These are phyloP conservation scores for Pimpla rufipes DNA, from an alignment of 2,888 invertebrate species.

Conservation along the genomic window DNA sequence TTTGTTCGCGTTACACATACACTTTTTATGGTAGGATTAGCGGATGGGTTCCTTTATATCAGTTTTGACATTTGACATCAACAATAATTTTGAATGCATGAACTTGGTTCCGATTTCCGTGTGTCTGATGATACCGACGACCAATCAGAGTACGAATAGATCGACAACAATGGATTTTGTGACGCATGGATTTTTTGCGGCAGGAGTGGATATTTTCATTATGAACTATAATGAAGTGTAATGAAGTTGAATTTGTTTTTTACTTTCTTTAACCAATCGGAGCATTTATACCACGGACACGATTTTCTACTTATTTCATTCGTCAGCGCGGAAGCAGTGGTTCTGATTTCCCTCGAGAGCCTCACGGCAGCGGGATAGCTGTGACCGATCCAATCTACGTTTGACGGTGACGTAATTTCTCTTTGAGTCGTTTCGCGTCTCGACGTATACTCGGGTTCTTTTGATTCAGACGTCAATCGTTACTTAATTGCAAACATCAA, in stretches of 20 bases:
- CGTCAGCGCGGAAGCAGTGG: not conserved
- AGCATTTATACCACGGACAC: not conserved
- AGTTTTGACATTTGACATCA: too few species aligned
- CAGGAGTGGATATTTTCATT: not conserved
- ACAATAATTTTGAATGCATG: too few species aligned
- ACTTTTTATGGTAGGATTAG: too few species aligned
- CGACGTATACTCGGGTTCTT: not conserved
- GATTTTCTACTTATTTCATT: slow-evolving; percentile 26
- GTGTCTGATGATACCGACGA: too few species aligned
- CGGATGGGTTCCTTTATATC: too few species aligned
- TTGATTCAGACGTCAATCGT: not conserved
- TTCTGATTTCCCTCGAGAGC: slow-evolving; percentile 39
- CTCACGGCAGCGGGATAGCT: not conserved
- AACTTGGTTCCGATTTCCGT: too few species aligned
- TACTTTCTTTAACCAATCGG: not conserved
- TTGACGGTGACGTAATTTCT: slow-evolving; percentile 21
- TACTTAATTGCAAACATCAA: not conserved
- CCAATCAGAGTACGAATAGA: too few species aligned
- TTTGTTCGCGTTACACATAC: too few species aligned
- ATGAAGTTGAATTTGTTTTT: not conserved
- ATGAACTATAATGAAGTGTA: not conserved
- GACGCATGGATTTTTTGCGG: too few species aligned
- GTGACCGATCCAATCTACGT: slow-evolving; percentile 22
- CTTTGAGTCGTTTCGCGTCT: not conserved
- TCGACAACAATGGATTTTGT: too few species aligned